Base-by-base conservation (phyloP, 2,797 vertebrate species). In the Lycodopsis pacificus region DNA sequence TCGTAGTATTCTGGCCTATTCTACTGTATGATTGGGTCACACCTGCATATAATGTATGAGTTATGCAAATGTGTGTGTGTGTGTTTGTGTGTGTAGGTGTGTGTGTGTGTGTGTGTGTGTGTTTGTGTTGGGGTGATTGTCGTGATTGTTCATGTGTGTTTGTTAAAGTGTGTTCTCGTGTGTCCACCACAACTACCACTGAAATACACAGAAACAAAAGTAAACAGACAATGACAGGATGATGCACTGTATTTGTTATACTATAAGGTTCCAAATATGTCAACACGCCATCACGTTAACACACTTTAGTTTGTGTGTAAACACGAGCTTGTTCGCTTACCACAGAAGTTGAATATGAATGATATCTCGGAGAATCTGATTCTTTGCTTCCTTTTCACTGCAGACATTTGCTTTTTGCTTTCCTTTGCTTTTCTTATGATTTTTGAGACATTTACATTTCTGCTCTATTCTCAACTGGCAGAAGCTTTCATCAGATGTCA, bases 391-490 rank as follows among this genome's bases (percentile, higher is more conserved):
- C 77, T 91, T 81, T 58, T 81, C 82, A 80, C 58, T 68, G 69
- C 79, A 86, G 58, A 85, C 86, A 77, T 89, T 86, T 83, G 73
- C 61, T 86, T 88, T 83, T 56, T 49, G 34, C 77, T 80, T 79
- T 22, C 56, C 32, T 77, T 27, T 17, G 71, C 48, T 62, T 82
- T 80, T 20, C 15, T 65, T 72, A 71, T 82, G 11, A 81, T 85
- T 92, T 34, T 88, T 46, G 46, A 79, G 36, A 88, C 87, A 85
- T 92, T 88, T 71, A 59, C 90, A 89, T 88, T 71, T 54, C 56
- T 74, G 62, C 76, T 77, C 38, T 73, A 34, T 85, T 70, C 70
- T 66, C 30, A 36, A 53, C 53, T 79, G 64, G 42, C 78, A 85
- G 53, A 76, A 54, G 68, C 77, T 75, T 77, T 69, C 86, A 85